These are phyloP conservation scores for Brachionus plicatilis DNA, from an alignment of 1,140 invertebrate species.

Conservation along the genomic window DNA sequence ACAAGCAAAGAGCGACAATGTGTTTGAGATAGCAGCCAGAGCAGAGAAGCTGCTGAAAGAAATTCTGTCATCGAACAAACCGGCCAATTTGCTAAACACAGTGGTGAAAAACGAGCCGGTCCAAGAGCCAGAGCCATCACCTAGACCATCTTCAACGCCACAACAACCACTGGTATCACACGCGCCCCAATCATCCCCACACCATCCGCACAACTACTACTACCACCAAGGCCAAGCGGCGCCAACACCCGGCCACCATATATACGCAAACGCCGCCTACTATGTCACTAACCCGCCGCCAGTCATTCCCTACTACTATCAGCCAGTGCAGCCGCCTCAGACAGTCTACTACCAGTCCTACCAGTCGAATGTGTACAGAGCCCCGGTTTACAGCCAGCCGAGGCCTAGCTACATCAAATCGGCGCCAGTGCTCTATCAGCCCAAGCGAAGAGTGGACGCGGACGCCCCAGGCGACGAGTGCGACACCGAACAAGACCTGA, in stretches of 20 bases:
- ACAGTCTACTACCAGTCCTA: constrained; percentile 17
- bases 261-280: background rate
- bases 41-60: constrained; percentile 28
- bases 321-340: background rate
- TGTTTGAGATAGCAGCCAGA: constrained; percentile 38
- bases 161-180: background rate
- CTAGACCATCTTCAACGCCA: background rate
- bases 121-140: background rate
- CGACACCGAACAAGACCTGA: constrained; percentile 23
- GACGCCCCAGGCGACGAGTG: background rate
- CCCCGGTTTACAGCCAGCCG: background rate
- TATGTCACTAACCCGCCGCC: constrained; percentile 5
- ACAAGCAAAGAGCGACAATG: background rate
- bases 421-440: background rate
- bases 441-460: background rate
- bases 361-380: background rate
- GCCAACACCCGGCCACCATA: background rate
- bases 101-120: constrained; percentile 13
- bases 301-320: background rate
- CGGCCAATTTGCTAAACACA: background rate
- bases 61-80: constrained; percentile 18
- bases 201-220: background rate
- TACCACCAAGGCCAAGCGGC: background rate
- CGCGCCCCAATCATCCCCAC: background rate
- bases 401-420: background rate